These are phyloP conservation scores for Drosophila mimica DNA, from an alignment of 2,888 invertebrate species.

Conservation along the genomic window DNA sequence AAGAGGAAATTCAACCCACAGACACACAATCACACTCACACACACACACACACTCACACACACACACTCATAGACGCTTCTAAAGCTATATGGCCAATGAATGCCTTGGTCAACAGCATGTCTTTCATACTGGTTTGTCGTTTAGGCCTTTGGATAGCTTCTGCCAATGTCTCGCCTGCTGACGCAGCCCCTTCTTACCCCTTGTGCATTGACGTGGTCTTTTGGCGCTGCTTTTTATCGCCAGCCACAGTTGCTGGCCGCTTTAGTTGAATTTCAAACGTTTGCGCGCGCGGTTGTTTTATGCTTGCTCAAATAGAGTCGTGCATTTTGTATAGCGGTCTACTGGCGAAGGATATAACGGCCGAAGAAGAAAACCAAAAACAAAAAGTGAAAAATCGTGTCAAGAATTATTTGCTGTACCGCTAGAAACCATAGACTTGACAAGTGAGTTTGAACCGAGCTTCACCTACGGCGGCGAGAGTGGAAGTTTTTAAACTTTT, in stretches of 20 bases:
- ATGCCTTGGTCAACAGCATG: constrained; percentile 29
- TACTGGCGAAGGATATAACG: constrained; percentile 36
- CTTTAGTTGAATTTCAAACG: constrained; percentile 82
- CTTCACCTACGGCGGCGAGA: constrained; percentile 1
- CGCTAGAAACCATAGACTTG: constrained; percentile 15
- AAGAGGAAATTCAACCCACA: constrained; percentile 68
- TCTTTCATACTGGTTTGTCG: constrained; percentile 69
- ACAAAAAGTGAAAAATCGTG: constrained; percentile 55
- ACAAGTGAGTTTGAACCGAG: constrained; percentile 51
- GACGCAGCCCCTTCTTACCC: neutral
- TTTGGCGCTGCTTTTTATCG: constrained; percentile 68
- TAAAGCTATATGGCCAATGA: neutral
- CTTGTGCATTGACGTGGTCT: constrained; percentile 43
- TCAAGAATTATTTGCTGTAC: constrained; percentile 32
- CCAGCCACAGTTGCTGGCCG: constrained; percentile 56
- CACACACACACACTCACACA: constrained; percentile 33
- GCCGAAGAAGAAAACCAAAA: neutral
- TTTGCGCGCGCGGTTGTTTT: constrained; percentile 77
- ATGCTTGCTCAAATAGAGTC: constrained; percentile 23
- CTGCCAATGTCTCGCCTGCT: constrained; percentile 62
- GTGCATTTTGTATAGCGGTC: constrained; percentile 39
- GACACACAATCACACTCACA: constrained; percentile 7
- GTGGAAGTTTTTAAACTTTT: neutral
- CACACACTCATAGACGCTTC: constrained; percentile 5
- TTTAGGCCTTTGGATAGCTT: constrained; percentile 70